phyloP scores from a whole-genome alignment of 2,113 vertebrate species.

The Crotalus tigris region DNA sequence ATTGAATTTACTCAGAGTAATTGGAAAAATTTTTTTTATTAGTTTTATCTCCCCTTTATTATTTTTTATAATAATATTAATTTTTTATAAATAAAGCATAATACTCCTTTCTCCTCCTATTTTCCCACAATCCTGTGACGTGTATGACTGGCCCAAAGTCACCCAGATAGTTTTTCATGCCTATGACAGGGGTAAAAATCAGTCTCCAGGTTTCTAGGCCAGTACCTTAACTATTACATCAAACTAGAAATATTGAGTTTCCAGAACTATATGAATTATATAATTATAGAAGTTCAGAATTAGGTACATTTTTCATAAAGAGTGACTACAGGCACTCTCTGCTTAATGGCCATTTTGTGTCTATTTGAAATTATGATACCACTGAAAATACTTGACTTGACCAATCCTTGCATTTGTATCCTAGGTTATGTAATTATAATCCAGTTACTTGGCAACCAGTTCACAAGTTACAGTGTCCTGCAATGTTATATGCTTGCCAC shows the following conservation, averaged over 20 bases:
- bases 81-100: neutral
- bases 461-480: neutral
- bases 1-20: neutral
- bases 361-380: neutral
- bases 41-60: neutral
- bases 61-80: neutral
- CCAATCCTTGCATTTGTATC: neutral
- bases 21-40: neutral
- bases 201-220: neutral
- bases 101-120: neutral
- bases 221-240: neutral
- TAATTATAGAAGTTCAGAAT: neutral
- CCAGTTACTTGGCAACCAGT: neutral
- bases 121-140: neutral
- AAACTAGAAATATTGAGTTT: neutral
- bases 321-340: neutral
- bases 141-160: neutral
- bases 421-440: neutral
- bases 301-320: neutral
- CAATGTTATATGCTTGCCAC: neutral
- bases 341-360: neutral
- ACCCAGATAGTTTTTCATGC: neutral
- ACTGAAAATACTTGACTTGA: neutral
- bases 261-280: neutral
- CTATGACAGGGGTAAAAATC: neutral